These are phyloP conservation scores for Discoglossus pictus DNA, from an alignment of 2,797 vertebrate species.

Conservation along the genomic window DNA sequence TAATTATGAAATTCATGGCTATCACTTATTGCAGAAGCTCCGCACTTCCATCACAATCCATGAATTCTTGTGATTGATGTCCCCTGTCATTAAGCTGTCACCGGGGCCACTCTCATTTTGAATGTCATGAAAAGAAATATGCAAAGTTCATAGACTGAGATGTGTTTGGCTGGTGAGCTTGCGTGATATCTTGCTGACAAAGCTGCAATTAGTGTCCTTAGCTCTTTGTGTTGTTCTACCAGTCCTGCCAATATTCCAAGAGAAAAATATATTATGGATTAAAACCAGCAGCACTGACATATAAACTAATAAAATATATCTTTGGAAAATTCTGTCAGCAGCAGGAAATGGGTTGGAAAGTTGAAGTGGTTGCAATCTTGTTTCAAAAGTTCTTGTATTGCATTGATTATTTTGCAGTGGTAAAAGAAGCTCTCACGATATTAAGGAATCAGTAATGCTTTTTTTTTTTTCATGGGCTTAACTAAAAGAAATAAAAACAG, in stretches of 20 bases:
- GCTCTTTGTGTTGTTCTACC: slow-evolving; percentile 14
- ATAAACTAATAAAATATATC: slow-evolving; percentile 37
- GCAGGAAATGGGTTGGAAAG: slow-evolving; percentile 9
- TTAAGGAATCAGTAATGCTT: too few relatives aligned
- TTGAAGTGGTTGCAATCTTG: slow-evolving; percentile 2
- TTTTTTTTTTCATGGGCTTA: too few relatives aligned
- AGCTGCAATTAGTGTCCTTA: slow-evolving; percentile 41
- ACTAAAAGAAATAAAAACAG: too few relatives aligned
- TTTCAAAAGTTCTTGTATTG: background rate
- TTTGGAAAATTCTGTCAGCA: slow-evolving; percentile 20
- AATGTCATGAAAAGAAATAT: slow-evolving; percentile 42
- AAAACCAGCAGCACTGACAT: slow-evolving; percentile 40
- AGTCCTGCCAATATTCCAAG: slow-evolving; percentile 24
- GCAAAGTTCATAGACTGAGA: slow-evolving; percentile 29
- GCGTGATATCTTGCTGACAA: slow-evolving; percentile 42
- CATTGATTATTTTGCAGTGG: too few relatives aligned
- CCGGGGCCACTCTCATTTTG: slow-evolving; percentile 27
- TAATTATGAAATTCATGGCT: slow-evolving; percentile 42
- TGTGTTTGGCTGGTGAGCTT: slow-evolving; percentile 30
- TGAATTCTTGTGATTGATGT: slow-evolving; percentile 39
- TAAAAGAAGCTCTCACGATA: too few relatives aligned
- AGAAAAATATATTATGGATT: slow-evolving; percentile 30
- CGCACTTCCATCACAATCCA: slow-evolving; percentile 27
- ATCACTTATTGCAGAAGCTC: slow-evolving; percentile 18
- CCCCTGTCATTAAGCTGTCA: slow-evolving; percentile 37